These are phyloP conservation scores for Zapornia atra DNA, from an alignment of 2,113 vertebrate genomes.

Conservation along the genomic window DNA sequence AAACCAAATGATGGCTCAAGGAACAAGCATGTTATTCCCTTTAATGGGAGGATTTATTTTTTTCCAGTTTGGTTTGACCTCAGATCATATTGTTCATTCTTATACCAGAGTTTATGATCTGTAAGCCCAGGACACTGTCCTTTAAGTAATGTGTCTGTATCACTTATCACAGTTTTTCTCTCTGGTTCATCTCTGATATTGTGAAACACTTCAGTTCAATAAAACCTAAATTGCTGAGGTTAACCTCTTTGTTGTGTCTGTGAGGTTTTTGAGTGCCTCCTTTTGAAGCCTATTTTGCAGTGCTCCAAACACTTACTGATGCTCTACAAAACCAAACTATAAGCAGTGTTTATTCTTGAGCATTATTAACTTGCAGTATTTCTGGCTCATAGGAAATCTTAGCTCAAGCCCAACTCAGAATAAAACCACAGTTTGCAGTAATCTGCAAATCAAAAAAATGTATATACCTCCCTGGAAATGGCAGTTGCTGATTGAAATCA, in stretches of 20 bases:
- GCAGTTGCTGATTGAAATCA: neutral
- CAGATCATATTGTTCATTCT: neutral
- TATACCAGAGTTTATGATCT: neutral
- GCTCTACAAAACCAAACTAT: neutral
- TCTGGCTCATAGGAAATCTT: neutral
- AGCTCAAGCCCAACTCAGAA: neutral
- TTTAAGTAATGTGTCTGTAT: neutral
- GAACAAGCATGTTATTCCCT: neutral
- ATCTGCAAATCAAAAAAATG: neutral
- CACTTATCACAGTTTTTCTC: neutral
- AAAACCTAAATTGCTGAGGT: neutral
- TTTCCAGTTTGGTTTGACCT: neutral
- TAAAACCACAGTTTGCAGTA: neutral
- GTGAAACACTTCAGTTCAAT: neutral
- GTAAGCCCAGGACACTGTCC: neutral
- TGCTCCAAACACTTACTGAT: neutral
- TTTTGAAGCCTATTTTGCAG: neutral
- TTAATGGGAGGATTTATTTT: neutral
- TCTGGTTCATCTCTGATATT: neutral
- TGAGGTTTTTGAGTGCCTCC: neutral
- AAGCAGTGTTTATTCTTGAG: neutral
- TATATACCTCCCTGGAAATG: neutral
- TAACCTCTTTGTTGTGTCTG: neutral
- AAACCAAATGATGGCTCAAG: neutral
- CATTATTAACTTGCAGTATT: neutral